phyloP scores from a whole-genome alignment of 2,888 invertebrate species.

The Cetonia aurata region DNA sequence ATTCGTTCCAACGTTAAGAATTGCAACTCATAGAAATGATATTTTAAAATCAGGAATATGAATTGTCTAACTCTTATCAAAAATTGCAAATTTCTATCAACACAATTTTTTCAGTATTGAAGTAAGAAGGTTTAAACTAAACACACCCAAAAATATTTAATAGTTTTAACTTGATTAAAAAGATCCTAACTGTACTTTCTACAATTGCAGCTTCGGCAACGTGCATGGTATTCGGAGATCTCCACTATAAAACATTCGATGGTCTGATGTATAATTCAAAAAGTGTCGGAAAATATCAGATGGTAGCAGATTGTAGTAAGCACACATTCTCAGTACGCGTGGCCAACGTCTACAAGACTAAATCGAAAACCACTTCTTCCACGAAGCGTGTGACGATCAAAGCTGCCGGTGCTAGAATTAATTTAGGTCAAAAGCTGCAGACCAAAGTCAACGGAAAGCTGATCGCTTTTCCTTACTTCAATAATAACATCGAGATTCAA shows the following conservation, averaged over 20 bases:
- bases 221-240: slow-evolving; percentile 95
- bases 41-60: too few species aligned
- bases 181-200: neutral
- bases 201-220: slow-evolving; percentile 79
- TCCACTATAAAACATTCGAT: slow-evolving; percentile 95
- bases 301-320: slow-evolving; percentile 86
- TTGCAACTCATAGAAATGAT: too few species aligned
- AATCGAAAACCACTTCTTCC: slow-evolving; percentile 87
- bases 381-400: slow-evolving; percentile 89
- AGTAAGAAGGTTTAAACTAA: too few species aligned
- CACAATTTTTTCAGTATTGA: too few species aligned
- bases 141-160: too few species aligned
- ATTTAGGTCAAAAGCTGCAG: slow-evolving; percentile 86
- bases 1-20: too few species aligned
- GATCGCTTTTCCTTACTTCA: slow-evolving; percentile 77
- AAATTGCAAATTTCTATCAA: too few species aligned
- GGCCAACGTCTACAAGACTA: slow-evolving; percentile 81
- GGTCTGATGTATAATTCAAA: slow-evolving; percentile 94
- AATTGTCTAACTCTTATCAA: too few species aligned
- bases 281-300: slow-evolving; percentile 92
- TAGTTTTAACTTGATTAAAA: too few species aligned
- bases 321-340: slow-evolving; percentile 88
- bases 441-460: slow-evolving; percentile 88
- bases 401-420: slow-evolving; percentile 81
- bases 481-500: slow-evolving; percentile 73